phyloP scores from a whole-genome alignment of 2,797 vertebrate genomes.

The Manis javanica region DNA sequence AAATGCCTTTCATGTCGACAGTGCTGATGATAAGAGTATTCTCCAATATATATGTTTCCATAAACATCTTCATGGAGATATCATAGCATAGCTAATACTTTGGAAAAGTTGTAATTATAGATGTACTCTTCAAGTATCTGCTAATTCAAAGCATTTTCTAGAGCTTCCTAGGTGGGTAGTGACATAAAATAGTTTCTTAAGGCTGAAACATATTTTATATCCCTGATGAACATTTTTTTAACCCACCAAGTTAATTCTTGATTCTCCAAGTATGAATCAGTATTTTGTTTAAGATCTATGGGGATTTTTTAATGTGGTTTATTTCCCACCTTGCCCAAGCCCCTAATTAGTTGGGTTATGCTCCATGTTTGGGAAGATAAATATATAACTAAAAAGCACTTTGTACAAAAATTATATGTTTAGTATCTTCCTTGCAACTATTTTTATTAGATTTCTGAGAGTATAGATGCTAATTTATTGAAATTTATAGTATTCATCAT shows the following conservation, averaged over 20 bases:
- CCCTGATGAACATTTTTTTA: background rate
- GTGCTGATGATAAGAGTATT: background rate
- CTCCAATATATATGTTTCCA: background rate
- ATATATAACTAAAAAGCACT: constrained; percentile 4
- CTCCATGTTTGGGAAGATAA: constrained; percentile 1
- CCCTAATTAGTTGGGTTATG: background rate
- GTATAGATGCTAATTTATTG: background rate
- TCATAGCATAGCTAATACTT: background rate
- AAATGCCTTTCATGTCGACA: background rate
- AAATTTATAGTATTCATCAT: background rate
- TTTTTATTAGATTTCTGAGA: constrained; percentile 37
- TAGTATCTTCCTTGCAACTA: background rate
- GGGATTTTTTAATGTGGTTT: background rate
- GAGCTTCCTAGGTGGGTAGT: background rate
- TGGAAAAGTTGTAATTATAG: constrained; percentile 1
- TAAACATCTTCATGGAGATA: background rate
- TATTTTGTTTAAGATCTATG: background rate
- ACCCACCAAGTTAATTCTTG: background rate
- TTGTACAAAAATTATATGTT: background rate
- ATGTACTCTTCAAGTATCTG: background rate
- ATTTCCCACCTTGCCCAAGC: background rate
- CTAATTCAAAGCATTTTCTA: constrained; percentile 7
- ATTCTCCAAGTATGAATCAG: background rate
- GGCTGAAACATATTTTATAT: background rate
- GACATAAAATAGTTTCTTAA: constrained; percentile 28